Evolutionary conservation across 1,140 invertebrate genomes (phyloP).

Genomic region (Hetaerina americana): DNA sequence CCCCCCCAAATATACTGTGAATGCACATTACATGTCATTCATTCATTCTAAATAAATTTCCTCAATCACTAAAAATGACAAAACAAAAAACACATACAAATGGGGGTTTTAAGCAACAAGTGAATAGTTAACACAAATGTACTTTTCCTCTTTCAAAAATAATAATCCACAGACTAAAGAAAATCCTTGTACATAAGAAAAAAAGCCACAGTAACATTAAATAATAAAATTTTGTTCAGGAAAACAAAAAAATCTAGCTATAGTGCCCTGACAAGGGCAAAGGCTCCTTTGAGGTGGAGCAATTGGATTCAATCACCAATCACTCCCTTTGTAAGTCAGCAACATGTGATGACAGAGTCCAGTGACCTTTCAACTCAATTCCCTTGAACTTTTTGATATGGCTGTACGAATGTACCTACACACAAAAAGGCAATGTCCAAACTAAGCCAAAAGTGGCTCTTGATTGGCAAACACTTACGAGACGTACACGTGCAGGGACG

Average conservation of each 20-base stretch:
- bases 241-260: neutral
- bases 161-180: neutral
- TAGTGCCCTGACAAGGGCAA: neutral
- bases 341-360: neutral
- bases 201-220: neutral
- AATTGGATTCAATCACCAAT: neutral
- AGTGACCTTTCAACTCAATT: neutral
- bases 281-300: neutral
- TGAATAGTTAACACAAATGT: neutral
- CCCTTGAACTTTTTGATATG: neutral
- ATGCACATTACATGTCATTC: too few species aligned
- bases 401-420: too few species aligned
- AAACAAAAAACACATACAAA: neutral
- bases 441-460: neutral
- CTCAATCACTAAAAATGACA: neutral
- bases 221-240: constrained; percentile 1
- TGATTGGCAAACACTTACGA: neutral
- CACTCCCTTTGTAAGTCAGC: neutral
- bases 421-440: neutral
- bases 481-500: neutral
- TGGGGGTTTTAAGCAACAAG: neutral
- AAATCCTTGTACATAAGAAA: neutral
- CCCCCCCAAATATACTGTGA: neutral
- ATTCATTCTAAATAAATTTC: neutral
- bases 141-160: neutral